Base-by-base conservation (phyloP, 2,797 vertebrate species). In the Podargus strigoides region DNA sequence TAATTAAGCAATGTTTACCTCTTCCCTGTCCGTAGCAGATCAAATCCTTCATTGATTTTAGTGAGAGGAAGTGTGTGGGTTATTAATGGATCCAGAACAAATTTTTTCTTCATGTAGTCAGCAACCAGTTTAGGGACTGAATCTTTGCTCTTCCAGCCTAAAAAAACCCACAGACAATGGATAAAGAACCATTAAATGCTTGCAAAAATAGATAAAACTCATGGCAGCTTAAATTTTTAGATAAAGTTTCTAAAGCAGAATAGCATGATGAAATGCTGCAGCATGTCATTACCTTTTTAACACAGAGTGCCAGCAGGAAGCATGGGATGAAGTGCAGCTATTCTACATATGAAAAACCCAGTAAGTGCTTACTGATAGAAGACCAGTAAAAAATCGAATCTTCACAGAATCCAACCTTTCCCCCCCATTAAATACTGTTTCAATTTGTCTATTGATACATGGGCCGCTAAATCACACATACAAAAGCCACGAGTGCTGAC, bases 21-120 rank as follows among this genome's bases (percentile, higher is more conserved):
- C 95, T 98, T 95, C 26, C 98, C 98, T 19, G 95, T 89, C 77
- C 98, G 98, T 97, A 99, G 98, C 86, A 99, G 96, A 17, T 98
- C 98, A 95, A 99, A 98, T 72, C 98, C 98, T 62, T 99, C 98
- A 27, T 98, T 99, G 95, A 99, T 96, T 74, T 98, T 96, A 37
- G 97, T 93, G 89, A 99, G 97, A 79, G 96, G 96, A 97, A 99
- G 97, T 15, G 93, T 98, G 84, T 99, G 98, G 21, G 98, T 99
- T 94, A 99, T 98, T 95, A 99, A 98, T 77, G 98, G 98, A 64
- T 99, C 98, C 94, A 99, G 53, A 96, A 97, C 98, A 93, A 99
- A 84, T 88, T 98, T 99, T 78, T 98, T 98, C 47, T 97, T 97
- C 97, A 99, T 96, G 96, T 98, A 99, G 76, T 98, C 98, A 63